Percentiles rank a stretch among this genome's conserved stretches.
These are phyloP conservation scores for Chrysaora quinquecirrha DNA, from an alignment of 30 jellyfish, hydroid and myxozoan genomes.

Conservation along the genomic window DNA sequence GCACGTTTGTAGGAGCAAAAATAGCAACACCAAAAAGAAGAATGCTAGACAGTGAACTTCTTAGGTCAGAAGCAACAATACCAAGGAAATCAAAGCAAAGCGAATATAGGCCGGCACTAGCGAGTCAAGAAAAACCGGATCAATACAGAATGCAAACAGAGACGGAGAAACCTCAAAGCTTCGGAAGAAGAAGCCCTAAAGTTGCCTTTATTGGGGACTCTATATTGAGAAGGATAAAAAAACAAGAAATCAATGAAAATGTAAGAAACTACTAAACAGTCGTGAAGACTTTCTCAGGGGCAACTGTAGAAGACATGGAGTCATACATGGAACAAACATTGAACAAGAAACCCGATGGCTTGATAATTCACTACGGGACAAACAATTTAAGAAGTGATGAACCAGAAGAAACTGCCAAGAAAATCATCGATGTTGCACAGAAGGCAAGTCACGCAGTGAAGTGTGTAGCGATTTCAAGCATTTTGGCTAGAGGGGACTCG, in stretches of 20 bases:
- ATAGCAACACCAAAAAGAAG: too few species aligned
- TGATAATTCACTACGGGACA: slow-evolving; percentile 12
- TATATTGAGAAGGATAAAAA: slow-evolving; percentile 8
- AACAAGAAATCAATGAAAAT: slow-evolving; percentile 12
- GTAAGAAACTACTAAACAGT: neutral
- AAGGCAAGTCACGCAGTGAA: slow-evolving; percentile 2
- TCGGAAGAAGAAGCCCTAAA: slow-evolving; percentile 3
- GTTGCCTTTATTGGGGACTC: slow-evolving; percentile 12
- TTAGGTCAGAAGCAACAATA: too few species aligned
- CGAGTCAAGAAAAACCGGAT: too few species aligned
- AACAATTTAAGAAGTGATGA: neutral
- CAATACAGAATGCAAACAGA: too few species aligned
- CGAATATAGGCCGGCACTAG: too few species aligned
- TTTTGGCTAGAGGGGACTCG: slow-evolving; percentile 28
- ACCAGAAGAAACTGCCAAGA: neutral
- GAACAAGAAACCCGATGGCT: slow-evolving; percentile 6
- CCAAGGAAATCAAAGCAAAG: too few species aligned
- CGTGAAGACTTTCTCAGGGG: slow-evolving; percentile 8
- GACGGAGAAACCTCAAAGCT: neutral
- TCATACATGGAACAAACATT: slow-evolving; percentile 6
- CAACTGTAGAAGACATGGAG: slow-evolving; percentile 29
- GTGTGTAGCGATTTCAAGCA: slow-evolving; percentile 17
- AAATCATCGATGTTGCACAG: neutral
- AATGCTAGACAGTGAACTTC: too few species aligned
- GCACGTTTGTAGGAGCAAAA: too few species aligned